A percentile compares a stretch with the other conserved stretches of the same genome.
Evolutionary conservation across 2,888 invertebrate genomes (phyloP).

Genomic region (Pheosia gnoma): DNA sequence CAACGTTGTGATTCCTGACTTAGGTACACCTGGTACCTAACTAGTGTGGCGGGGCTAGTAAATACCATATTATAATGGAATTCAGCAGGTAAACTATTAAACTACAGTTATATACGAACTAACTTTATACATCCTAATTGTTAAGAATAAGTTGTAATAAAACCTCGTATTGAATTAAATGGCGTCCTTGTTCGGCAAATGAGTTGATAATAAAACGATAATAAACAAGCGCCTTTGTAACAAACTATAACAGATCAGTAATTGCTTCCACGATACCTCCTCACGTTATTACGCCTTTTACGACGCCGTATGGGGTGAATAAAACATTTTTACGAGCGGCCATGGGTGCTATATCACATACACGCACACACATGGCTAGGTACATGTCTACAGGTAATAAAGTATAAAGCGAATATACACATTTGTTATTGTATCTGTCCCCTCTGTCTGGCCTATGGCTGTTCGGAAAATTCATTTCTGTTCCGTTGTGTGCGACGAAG

Average conservation of each 20-base stretch:
- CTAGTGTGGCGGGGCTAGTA: no score
- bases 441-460: slow-evolving; percentile 24
- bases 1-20: no score
- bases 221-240: slow-evolving; percentile 83
- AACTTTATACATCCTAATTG: slow-evolving; percentile 38
- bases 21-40: no score
- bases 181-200: slow-evolving; percentile 78
- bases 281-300: slow-evolving; percentile 84
- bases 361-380: slow-evolving; percentile 44
- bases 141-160: slow-evolving; percentile 53
- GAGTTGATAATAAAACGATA: slow-evolving; percentile 83
- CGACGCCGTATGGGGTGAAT: slow-evolving; percentile 84
- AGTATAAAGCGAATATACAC: slow-evolving; percentile 49
- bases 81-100: slow-evolving; percentile 17
- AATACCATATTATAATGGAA: no score
- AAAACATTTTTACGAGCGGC: slow-evolving; percentile 84
- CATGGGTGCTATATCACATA: slow-evolving; percentile 79
- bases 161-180: slow-evolving; percentile 73
- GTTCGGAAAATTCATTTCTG: slow-evolving; percentile 27
- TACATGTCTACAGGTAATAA: slow-evolving; percentile 59
- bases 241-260: slow-evolving; percentile 85
- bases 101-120: slow-evolving; percentile 18
- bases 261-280: slow-evolving; percentile 84
- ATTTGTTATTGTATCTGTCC: slow-evolving; percentile 36
- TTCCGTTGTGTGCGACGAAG: slow-evolving; percentile 5